phyloP scores from a whole-genome alignment of 2,797 vertebrate genomes.

The Amblyraja radiata region DNA sequence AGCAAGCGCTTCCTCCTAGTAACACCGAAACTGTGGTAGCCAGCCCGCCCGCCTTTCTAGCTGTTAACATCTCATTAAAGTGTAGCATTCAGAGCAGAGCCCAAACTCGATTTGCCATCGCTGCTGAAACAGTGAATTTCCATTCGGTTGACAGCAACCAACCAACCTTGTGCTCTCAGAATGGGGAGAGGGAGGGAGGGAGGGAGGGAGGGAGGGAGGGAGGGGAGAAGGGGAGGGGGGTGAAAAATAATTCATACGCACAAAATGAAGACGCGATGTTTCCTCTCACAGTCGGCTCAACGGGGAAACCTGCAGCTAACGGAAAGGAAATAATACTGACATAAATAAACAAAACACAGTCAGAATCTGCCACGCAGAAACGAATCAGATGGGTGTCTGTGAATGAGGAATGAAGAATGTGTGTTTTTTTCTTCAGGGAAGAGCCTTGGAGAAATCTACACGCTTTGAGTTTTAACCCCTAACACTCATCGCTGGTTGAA shows the following conservation, averaged over 20 bases:
- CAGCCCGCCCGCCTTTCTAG: conserved; percentile 54
- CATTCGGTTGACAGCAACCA: conserved; percentile 81
- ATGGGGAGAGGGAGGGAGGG: too few relatives aligned
- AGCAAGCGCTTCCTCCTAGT: conserved; percentile 49
- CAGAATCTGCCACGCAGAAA: neutral
- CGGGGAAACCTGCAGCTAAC: neutral
- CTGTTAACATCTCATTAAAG: conserved; percentile 94
- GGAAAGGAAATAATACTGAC: neutral
- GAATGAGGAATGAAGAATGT: neutral
- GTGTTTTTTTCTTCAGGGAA: neutral
- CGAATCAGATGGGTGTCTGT: neutral
- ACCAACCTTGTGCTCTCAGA: conserved; percentile 75
- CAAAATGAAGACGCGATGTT: conserved; percentile 49
- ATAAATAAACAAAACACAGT: conserved; percentile 17
- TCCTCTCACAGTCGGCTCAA: conserved; percentile 33
- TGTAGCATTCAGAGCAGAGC: conserved; percentile 88
- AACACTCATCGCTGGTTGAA: neutral
- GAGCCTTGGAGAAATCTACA: neutral
- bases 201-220: too few relatives aligned
- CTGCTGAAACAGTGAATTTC: conserved; percentile 84
- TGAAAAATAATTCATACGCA: conserved; percentile 66
- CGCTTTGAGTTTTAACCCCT: neutral
- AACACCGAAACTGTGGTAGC: conserved; percentile 61
- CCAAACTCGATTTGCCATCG: conserved; percentile 87
- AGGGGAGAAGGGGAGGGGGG: neutral